Conservation (phyloP, 1,140 invertebrate genomes). For the Drosophila saltans region DNA sequence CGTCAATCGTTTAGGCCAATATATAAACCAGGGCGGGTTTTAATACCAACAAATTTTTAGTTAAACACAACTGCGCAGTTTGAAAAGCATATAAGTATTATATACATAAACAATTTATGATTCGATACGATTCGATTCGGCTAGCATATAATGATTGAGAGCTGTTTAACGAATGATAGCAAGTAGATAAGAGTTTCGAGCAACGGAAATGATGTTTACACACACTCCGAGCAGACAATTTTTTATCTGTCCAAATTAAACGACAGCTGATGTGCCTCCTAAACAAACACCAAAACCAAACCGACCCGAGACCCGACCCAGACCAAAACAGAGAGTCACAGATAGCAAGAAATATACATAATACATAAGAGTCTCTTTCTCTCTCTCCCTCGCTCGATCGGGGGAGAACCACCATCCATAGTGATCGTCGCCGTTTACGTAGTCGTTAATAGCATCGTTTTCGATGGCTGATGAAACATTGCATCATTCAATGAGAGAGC, state of each 20-base stretch:
- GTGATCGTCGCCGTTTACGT: not conserved
- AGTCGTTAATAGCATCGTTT: not conserved
- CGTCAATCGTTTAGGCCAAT: slow-evolving; percentile 27
- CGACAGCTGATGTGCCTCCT: not conserved
- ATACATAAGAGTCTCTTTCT: not conserved
- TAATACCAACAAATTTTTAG: too few species aligned
- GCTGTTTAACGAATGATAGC: not conserved
- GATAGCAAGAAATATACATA: not conserved
- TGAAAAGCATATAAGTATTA: not conserved
- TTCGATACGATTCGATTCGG: not conserved
- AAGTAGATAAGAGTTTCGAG: slow-evolving; percentile 12
- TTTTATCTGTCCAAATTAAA: slow-evolving; percentile 2
- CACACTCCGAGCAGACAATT: slow-evolving; percentile 1
- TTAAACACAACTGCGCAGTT: slow-evolving; percentile 11
- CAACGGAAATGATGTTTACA: slow-evolving; percentile 21
- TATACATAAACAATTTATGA: not conserved
- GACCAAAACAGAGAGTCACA: slow-evolving; percentile 37
- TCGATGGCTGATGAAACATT: slow-evolving; percentile 72
- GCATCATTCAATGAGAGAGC: slow-evolving; percentile 57
- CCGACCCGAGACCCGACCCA: not conserved
- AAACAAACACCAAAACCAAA: not conserved
- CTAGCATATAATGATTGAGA: not conserved
- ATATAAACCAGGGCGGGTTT: slow-evolving; percentile 26
- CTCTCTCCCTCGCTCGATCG: not conserved
- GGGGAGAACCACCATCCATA: too few species aligned